A percentile compares a stretch with the other conserved stretches of the same genome.
These are phyloP conservation scores for Caranx melampygus DNA, from an alignment of 2,113 vertebrate genomes.

Conservation along the genomic window DNA sequence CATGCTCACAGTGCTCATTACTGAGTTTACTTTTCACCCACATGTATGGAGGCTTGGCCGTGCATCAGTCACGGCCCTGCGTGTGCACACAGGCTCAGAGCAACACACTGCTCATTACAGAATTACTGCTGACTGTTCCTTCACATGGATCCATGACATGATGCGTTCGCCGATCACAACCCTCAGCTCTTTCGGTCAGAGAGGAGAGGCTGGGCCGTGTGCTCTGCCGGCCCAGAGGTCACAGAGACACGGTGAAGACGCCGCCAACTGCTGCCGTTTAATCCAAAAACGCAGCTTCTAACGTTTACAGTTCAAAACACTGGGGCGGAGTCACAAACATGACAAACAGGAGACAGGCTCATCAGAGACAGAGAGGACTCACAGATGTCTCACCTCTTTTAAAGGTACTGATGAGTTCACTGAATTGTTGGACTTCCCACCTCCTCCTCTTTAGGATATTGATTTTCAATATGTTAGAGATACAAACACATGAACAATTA, in stretches of 20 bases:
- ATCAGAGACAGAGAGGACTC: too few species aligned
- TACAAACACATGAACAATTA: too few species aligned
- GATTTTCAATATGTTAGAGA: too few species aligned
- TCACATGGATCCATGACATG: constrained; percentile 28
- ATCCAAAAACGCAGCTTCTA: constrained; percentile 51
- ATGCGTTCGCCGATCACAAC: constrained; percentile 26
- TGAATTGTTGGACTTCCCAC: too few species aligned
- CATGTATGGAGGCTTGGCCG: constrained; percentile 58
- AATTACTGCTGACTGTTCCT: constrained; percentile 37
- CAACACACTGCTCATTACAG: constrained; percentile 35
- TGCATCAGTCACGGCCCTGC: constrained; percentile 58
- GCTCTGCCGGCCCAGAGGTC: constrained; percentile 36
- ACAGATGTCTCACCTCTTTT: too few species aligned
- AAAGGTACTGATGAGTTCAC: too few species aligned
- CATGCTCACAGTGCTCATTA: constrained; percentile 64
- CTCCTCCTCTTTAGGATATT: too few species aligned
- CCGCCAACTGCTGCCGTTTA: constrained; percentile 57
- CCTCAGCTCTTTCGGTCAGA: constrained; percentile 21
- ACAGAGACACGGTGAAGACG: constrained; percentile 53
- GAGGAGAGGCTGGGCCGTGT: constrained; percentile 14
- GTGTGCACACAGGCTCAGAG: constrained; percentile 60
- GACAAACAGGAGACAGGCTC: too few species aligned
- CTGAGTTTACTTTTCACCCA: constrained; percentile 66
- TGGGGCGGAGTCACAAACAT: too few species aligned
- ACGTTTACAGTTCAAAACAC: constrained; percentile 31